Base-by-base conservation (phyloP, 92 coral and sea anemone species). In the Siderastrea radians region DNA sequence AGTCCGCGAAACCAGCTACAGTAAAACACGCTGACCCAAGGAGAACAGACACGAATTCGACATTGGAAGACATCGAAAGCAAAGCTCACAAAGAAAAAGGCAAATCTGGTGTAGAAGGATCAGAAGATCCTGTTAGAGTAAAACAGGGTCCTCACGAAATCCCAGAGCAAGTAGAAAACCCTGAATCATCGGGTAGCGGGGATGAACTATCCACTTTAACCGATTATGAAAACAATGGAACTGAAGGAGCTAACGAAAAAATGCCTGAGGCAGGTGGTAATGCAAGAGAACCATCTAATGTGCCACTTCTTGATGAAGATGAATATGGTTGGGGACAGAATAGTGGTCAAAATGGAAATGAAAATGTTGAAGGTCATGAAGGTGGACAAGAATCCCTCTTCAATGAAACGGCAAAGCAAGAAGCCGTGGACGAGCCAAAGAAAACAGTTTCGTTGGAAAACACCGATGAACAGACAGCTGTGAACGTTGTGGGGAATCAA, bases 171-270 rank as follows among this genome's bases (percentile, higher is more conserved):
- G 65, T 13, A 9, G 68, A 57, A 49, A 16, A 57, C 14, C 15
- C 12, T 47, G 78, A 55, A 69, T 68, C 55, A 6, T 67, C 53
- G 14, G 84, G 67, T 2, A 82, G 86, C 6, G 86, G 86, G 4
- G 78, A 82, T 49, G 47, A 82, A 8, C n/a, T 58, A 16, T 49
- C 52, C 14, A 4, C 12, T 13, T 53, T 67, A 63, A 50, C 10
- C 72, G 19, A 49, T 14, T 50, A 52, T 3, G 52, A 67, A 52
- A 51, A 14, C 13, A 53, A 43, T 54, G 75, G 13, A 47, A 47
- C 45, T 10, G 10, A 2, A 5, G 47, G 7, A 67, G 53, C 43
- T 44, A 69, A 82, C 17, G 49, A 71, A 11, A 68, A 15, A 16
- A 2, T 3, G 7, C 54, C 38, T 68, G 43, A 16, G 6, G 85